Base-by-base conservation (phyloP, 2,888 invertebrate genomes). In the Brenthis hecate region DNA sequence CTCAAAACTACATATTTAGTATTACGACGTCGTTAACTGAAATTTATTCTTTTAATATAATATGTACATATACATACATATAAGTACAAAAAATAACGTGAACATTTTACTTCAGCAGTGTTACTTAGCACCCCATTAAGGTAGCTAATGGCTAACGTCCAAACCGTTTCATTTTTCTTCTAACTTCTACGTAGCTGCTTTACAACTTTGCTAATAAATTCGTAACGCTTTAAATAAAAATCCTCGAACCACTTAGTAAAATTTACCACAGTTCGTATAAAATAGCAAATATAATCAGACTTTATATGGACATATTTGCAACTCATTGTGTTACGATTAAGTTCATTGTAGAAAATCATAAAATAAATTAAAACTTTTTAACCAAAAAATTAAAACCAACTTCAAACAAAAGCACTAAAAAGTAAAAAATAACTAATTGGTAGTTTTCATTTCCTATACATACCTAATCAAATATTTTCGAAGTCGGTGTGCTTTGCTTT, bases 111-210 rank as follows among this genome's bases (percentile, higher is more conserved):
- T 64, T 54, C 54, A 51, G 60, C 65, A 53, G 23, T 61, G 56
- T 56, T 67, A 69, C 71, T 72, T 65, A 66, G 61, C 69, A 61
- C 58, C 56, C 66, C 56, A 72, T 72, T 72, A 72, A 60, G 48
- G 66, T 62, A 32, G 48, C 60, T 61, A 72, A 69, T 72, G 69
- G 69, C 61, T 51, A 60, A 60, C 58, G 50, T 66, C 51, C 63
- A 50, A 67, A 61, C 61, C 61, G 54, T 67, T 69, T 69, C 63
- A 56, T 69, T 71, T 69, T 71, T 69, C 63, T 66, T 56, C 53
- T 71, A 53, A 53, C 56, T 58, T 43, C 48, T 60, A 55, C 48
- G 50, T 47, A 48, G 51, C 16, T 61, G 43, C 55, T 70, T 43
- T 56, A 50, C 48, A 66, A 66, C 58, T 66, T 70, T 28, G 63